Evolutionary conservation across 2,113 vertebrate genomes (phyloP), one percentile per base, ranked within the genome.

Genomic region (Mixornis gularis): DNA sequence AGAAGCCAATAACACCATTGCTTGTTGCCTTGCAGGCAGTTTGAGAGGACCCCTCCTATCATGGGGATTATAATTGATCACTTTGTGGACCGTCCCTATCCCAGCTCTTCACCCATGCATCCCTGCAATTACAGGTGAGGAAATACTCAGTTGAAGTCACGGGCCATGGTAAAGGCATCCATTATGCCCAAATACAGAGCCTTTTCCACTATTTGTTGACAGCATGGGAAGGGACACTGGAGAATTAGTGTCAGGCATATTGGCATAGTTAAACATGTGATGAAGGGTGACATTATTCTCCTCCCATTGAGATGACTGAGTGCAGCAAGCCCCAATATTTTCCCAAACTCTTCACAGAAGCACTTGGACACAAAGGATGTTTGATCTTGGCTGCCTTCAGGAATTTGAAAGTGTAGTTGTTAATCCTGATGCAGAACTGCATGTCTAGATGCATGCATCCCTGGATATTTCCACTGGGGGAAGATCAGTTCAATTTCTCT

Each of bases 61-160:
- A 99, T 99, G 99, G 99, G 99, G 66, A 99, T 99, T 97, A 99
- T 99, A 87, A 99, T 99, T 96, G 99, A 99, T 97, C 99, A 99
- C 96, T 99, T 99, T 94, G 98, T 99, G 97, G 99, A 99, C 96
- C 98, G 98, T 95, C 99, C 99, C 90, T 98, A 98, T 78, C 95
- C 98, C 97, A 98, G 98, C 96, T 98, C 98, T 96, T 99, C 99
- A 72, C 98, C 98, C 94, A 98, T 98, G 98, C 98, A 99, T 83
- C 99, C 99, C 89, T 99, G 99, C 98, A 99, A 98, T 98, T 99
- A 99, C 98, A 99, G 99, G 99, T 99, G 96, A 97, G 98, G 96
- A 97, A 93, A 77, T 60, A 49, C 81, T 72, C 80, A 92, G 55
- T 4, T 81, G n/a, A 77, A 94, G 69, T 82, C 81, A 79, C 34